These are phyloP conservation scores for Ceraclea dissimilis DNA, from an alignment of 2,888 invertebrate genomes.

Conservation along the genomic window DNA sequence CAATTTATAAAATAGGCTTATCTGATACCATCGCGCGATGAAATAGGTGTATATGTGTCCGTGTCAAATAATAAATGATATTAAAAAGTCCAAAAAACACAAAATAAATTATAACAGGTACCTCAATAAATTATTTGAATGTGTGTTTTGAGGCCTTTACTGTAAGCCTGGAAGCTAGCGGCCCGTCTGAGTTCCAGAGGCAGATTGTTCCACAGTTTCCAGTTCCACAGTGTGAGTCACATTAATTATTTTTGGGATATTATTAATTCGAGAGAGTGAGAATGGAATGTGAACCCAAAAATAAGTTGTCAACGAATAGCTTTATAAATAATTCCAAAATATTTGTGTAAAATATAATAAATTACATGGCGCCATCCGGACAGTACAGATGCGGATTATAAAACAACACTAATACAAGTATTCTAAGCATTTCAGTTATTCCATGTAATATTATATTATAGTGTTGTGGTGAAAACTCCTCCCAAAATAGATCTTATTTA, in stretches of 20 bases:
- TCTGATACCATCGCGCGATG: too few relatives aligned
- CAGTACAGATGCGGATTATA: neutral
- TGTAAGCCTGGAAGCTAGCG: too few relatives aligned
- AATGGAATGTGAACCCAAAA: conserved; percentile 12
- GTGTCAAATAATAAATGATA: too few relatives aligned
- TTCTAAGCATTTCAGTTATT: neutral
- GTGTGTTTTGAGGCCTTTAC: too few relatives aligned
- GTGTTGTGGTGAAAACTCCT: neutral
- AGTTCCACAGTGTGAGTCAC: neutral
- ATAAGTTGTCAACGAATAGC: conserved; percentile 13
- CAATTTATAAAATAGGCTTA: too few relatives aligned
- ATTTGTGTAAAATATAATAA: conserved; percentile 11
- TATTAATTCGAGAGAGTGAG: conserved; percentile 6
- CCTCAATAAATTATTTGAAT: too few relatives aligned
- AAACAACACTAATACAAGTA: neutral
- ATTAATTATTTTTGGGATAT: conserved; percentile 9
- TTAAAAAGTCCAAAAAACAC: too few relatives aligned
- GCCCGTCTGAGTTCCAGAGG: too few relatives aligned
- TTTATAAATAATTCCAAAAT: conserved; percentile 15
- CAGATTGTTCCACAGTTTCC: too few relatives aligned
- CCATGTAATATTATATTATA: neutral
- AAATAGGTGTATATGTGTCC: too few relatives aligned
- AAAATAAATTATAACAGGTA: too few relatives aligned
- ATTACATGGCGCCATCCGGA: neutral
- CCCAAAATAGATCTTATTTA: neutral